phyloP scores from a whole-genome alignment of 2,797 vertebrate genomes.

The Craterocephalus amniculus region DNA sequence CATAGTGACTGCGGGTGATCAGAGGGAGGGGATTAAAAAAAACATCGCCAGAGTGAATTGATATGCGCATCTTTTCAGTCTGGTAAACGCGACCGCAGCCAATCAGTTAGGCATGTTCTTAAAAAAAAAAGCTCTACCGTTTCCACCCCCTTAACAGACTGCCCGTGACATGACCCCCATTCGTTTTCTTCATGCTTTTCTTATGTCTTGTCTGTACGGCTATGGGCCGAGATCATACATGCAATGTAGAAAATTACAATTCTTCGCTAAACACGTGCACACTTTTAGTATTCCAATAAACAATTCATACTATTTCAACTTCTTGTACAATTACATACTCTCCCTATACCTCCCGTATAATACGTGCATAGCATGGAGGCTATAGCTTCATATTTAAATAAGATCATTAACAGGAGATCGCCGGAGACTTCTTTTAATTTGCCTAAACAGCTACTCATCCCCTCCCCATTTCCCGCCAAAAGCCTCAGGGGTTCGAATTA shows the following conservation, averaged over 20 bases:
- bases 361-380: background rate
- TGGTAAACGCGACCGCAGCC: slow-evolving; percentile 20
- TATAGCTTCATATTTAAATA: slow-evolving; percentile 11
- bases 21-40: background rate
- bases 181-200: background rate
- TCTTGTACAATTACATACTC: background rate
- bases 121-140: slow-evolving; percentile 5
- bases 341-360: background rate
- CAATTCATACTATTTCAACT: background rate
- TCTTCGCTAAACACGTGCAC: background rate
- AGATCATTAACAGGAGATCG: slow-evolving; percentile 4
- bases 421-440: slow-evolving; percentile 22
- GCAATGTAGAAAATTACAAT: background rate
- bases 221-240: background rate
- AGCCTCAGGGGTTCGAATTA: slow-evolving; percentile 59
- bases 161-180: background rate
- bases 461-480: slow-evolving; percentile 67
- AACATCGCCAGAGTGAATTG: slow-evolving; percentile 40
- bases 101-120: slow-evolving; percentile 49
- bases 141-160: background rate
- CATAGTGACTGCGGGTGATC: slow-evolving; percentile 70
- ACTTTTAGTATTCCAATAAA: background rate
- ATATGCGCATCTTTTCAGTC: slow-evolving; percentile 44
- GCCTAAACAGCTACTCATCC: slow-evolving; percentile 9
- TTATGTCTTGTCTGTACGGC: background rate